Conservation (phyloP, 2,113 vertebrate species). For the Capreolus pygargus region DNA sequence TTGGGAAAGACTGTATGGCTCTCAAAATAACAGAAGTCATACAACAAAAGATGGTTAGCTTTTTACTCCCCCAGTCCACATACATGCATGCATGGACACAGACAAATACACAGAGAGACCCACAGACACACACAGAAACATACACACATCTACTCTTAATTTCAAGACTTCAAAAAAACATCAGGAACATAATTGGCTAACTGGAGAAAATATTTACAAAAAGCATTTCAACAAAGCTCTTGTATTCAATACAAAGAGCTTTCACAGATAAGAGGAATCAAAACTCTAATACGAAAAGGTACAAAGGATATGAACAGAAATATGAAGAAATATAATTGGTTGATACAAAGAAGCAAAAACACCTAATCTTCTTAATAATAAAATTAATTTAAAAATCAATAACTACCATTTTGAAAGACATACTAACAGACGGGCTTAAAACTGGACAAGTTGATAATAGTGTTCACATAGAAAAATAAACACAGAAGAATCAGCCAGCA, state of each 20-base stretch:
- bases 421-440: not conserved
- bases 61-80: not conserved
- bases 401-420: not conserved
- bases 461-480: not conserved
- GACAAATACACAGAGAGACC: no score
- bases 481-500: not conserved
- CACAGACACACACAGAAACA: not conserved
- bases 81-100: not conserved
- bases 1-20: not conserved
- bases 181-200: not conserved
- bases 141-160: not conserved
- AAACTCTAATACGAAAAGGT: not conserved
- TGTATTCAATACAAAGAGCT: not conserved
- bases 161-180: not conserved
- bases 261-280: not conserved
- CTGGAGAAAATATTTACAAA: not conserved
- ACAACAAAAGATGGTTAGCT: not conserved
- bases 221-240: not conserved
- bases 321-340: not conserved
- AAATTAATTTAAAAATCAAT: not conserved
- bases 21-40: not conserved
- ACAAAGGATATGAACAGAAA: not conserved
- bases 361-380: not conserved
- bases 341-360: not conserved
- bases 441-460: not conserved